A percentile compares a stretch with the other conserved stretches of the same genome.
Conservation (phyloP, 1,140 invertebrate species). For the Mesaphorura yosii region DNA sequence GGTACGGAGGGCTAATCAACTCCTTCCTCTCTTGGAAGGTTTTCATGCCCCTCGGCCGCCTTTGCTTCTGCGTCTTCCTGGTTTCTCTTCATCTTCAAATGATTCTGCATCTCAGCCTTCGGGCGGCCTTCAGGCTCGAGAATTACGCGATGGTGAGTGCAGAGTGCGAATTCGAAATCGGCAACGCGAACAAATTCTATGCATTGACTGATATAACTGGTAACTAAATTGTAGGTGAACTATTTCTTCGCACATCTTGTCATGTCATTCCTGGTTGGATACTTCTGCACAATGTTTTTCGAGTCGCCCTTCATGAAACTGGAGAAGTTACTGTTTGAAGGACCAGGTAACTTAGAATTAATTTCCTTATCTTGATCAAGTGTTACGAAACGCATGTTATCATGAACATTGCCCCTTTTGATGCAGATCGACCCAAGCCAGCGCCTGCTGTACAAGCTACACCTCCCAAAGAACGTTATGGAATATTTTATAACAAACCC, state of each 20-base stretch:
- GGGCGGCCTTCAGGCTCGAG: background rate
- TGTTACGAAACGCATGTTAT: background rate
- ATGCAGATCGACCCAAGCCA: background rate
- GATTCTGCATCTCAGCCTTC: constrained; percentile 9
- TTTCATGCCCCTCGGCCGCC: constrained; percentile 43
- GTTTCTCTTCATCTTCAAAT: constrained; percentile 37
- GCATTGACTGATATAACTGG: background rate
- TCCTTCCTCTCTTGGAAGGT: constrained; percentile 43
- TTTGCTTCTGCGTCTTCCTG: constrained; percentile 48
- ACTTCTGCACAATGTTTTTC: constrained; percentile 13
- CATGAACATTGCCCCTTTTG: background rate
- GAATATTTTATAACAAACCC: constrained; percentile 6
- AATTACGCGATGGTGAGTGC: constrained; percentile 1
- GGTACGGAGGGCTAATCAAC: constrained; percentile 48
- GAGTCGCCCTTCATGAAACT: constrained; percentile 21
- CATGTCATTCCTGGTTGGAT: constrained; percentile 3
- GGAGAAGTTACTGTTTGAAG: constrained; percentile 18
- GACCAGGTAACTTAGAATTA: background rate
- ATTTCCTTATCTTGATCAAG: background rate
- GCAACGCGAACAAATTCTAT: background rate
- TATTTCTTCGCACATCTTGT: constrained; percentile 17
- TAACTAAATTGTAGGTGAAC: background rate
- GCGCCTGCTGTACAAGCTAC: too few relatives aligned
- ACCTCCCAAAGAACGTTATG: too few relatives aligned
- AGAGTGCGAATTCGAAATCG: background rate